phyloP scores from a whole-genome alignment of 2,113 vertebrate species.

The Platichthys stellatus region DNA sequence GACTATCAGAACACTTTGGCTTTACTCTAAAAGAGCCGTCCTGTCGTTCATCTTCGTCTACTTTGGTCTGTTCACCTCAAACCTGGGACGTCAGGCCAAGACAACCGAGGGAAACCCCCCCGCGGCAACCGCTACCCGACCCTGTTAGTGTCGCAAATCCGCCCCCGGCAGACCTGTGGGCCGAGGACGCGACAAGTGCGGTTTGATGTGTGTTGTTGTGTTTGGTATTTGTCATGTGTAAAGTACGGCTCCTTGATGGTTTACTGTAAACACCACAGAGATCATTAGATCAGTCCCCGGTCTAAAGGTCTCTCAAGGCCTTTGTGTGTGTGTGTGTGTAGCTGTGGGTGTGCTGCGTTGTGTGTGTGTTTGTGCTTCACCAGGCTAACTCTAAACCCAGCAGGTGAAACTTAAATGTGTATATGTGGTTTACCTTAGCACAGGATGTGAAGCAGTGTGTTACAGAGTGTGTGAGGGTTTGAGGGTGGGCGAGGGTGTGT shows the following conservation, averaged over 20 bases:
- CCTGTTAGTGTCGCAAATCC: neutral
- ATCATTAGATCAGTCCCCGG: constrained; percentile 7
- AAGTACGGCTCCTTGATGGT: constrained; percentile 48
- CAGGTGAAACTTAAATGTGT: constrained; percentile 65
- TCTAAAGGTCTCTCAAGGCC: constrained; percentile 18
- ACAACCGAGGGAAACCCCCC: constrained; percentile 1
- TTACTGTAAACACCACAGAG: constrained; percentile 56
- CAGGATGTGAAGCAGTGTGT: constrained; percentile 55
- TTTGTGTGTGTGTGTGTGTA: constrained; percentile 18
- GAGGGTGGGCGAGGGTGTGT: too few relatives aligned
- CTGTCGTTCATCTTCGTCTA: neutral
- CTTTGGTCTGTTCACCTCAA: too few relatives aligned
- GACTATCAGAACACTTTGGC: too few relatives aligned
- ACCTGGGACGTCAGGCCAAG: neutral
- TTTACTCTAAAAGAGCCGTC: too few relatives aligned
- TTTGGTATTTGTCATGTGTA: constrained; percentile 50
- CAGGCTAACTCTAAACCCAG: constrained; percentile 16
- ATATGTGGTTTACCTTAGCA: constrained; percentile 59
- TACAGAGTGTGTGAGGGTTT: too few relatives aligned
- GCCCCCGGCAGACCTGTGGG: constrained; percentile 3
- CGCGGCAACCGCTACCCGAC: constrained; percentile 1
- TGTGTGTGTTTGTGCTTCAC: constrained; percentile 6
- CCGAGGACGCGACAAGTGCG: neutral
- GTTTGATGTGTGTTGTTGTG: constrained; percentile 33
- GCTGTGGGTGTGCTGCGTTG: constrained; percentile 30